A percentile compares a stretch with the other conserved stretches of the same genome.
Evolutionary conservation across 1,140 invertebrate genomes (phyloP).

Genomic region (Heliothis virescens): DNA sequence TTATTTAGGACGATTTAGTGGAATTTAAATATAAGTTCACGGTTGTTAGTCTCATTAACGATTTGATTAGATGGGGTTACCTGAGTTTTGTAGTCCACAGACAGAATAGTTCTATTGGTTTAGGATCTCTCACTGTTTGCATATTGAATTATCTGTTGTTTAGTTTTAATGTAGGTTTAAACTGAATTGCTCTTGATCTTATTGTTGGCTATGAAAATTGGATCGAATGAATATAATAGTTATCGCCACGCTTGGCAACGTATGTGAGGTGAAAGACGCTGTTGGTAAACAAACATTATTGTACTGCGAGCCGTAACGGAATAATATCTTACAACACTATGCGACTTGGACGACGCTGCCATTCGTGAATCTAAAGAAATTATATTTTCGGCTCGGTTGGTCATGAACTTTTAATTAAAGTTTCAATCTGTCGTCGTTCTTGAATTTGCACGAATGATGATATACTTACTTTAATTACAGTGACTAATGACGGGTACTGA

Average conservation of each 20-base stretch:
- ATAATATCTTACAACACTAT: neutral
- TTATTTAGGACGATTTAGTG: conserved; percentile 34
- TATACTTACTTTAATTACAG: too few relatives aligned
- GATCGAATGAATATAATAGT: neutral
- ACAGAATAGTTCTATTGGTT: conserved; percentile 38
- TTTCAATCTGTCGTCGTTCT: too few relatives aligned
- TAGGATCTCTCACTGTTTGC: conserved; percentile 38
- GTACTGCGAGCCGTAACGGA: too few relatives aligned
- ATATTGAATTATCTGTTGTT: conserved; percentile 25
- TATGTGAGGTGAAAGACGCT: neutral
- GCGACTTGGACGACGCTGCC: neutral
- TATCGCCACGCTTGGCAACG: conserved; percentile 4
- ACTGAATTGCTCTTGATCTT: conserved; percentile 11
- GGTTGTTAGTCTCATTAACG: conserved; percentile 33
- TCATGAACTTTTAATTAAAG: too few relatives aligned
- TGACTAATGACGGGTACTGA: too few relatives aligned
- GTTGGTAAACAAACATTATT: neutral
- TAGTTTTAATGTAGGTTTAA: conserved; percentile 31
- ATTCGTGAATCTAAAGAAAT: too few relatives aligned
- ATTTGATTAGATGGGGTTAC: conserved; percentile 34
- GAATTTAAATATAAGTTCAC: conserved; percentile 33
- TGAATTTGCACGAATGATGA: too few relatives aligned
- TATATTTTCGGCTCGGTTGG: too few relatives aligned
- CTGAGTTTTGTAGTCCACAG: conserved; percentile 36
- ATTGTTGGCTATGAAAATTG: conserved; percentile 10